phyloP scores from a whole-genome alignment of 2,888 invertebrate genomes.

The Alcis repandata region DNA sequence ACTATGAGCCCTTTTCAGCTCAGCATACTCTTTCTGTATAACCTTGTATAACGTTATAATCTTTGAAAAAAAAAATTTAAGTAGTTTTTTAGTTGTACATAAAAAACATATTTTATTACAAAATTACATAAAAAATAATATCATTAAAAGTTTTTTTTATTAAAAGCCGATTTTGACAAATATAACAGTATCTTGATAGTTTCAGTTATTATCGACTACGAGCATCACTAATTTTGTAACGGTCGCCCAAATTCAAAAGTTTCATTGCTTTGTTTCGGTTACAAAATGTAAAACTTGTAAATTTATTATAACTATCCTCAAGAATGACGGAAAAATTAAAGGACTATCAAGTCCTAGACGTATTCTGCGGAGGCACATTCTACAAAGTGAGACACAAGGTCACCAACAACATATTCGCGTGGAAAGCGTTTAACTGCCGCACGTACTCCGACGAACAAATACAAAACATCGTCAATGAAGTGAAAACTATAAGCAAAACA shows the following conservation, averaged over 20 bases:
- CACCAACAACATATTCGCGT: slow-evolving; percentile 82
- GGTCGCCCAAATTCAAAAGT: slow-evolving; percentile 72
- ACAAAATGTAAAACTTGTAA: slow-evolving; percentile 72
- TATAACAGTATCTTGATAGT: too few relatives aligned
- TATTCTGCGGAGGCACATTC: slow-evolving; percentile 80
- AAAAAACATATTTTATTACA: neutral
- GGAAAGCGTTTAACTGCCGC: slow-evolving; percentile 82
- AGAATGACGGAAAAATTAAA: slow-evolving; percentile 79
- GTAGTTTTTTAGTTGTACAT: neutral
- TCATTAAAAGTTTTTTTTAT: too few relatives aligned
- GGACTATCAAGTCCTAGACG: slow-evolving; percentile 83
- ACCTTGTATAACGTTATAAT: too few relatives aligned
- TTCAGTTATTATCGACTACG: slow-evolving; percentile 46
- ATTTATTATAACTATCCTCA: slow-evolving; percentile 39
- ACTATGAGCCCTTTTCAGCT: too few relatives aligned
- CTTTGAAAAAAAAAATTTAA: too few relatives aligned
- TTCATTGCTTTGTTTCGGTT: slow-evolving; percentile 76
- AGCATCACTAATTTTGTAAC: slow-evolving; percentile 71
- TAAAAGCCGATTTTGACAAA: neutral
- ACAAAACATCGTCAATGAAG: slow-evolving; percentile 77
- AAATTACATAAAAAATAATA: too few relatives aligned
- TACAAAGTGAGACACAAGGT: slow-evolving; percentile 85
- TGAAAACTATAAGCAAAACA: slow-evolving; percentile 75
- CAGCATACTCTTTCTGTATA: too few relatives aligned
- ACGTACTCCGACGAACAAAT: slow-evolving; percentile 76